Conservation (phyloP, 2,888 invertebrate species). For the Azorinus chamasolen region DNA sequence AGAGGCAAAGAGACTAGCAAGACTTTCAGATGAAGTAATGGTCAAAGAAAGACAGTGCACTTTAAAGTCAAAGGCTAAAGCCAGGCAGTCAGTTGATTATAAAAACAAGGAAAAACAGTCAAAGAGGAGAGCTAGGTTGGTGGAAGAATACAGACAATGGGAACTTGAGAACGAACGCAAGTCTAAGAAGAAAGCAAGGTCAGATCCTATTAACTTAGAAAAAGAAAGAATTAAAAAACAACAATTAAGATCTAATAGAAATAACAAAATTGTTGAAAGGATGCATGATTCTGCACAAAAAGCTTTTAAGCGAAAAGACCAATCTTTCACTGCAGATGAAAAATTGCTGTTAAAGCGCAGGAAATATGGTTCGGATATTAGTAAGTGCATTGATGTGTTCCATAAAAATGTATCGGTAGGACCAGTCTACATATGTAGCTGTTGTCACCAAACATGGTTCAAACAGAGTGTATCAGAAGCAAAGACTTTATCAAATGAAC, state of each 20-base stretch:
- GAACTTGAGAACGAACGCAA: neutral
- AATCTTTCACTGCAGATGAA: conserved; percentile 1
- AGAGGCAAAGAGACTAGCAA: neutral
- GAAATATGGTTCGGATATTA: conserved; percentile 13
- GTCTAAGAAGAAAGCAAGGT: neutral
- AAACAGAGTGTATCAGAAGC: conserved; percentile 11
- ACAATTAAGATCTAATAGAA: neutral
- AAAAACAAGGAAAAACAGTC: neutral
- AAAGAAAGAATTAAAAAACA: conserved; percentile 15
- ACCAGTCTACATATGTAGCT: conserved; percentile 14
- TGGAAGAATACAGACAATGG: neutral
- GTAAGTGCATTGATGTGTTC: conserved; percentile 3
- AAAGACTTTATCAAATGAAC: neutral
- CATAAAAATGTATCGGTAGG: conserved; percentile 12
- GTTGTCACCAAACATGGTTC: conserved; percentile 34
- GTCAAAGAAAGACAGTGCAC: too few species aligned
- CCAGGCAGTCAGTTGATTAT: neutral
- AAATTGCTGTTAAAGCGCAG: neutral
- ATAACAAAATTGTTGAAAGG: neutral
- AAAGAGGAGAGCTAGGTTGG: conserved; percentile 5
- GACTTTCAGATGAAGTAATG: neutral
- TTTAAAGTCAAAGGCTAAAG: conserved; percentile 6
- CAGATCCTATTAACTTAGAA: neutral
- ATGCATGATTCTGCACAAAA: neutral
- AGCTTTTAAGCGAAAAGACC: conserved; percentile 5